Evolutionary conservation across 2,797 vertebrate genomes (phyloP), one percentile per base, ranked within the genome.

Genomic region (Brachymystax lenok): DNA sequence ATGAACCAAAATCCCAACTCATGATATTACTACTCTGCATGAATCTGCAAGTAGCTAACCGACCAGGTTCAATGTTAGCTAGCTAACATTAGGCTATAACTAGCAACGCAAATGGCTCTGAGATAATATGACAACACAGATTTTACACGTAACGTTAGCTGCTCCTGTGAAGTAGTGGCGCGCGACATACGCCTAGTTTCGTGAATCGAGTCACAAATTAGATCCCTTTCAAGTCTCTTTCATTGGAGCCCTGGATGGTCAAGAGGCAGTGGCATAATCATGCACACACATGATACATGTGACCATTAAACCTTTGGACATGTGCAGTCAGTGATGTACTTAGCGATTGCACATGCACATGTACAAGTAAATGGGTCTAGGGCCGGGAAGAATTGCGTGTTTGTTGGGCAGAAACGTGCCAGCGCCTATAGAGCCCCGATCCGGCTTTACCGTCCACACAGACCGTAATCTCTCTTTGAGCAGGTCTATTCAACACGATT

Each of bases 401-500:
- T 12, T 46, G 40, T 46, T 13, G 3, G 21, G 59, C 59, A 63
- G 21, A 63, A 63, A 63, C 12, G 10, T 12, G 59, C 59, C 21
- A 63, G 12, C 10, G 19, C n/a, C 24, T 63, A 63, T 63, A 63
- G 59, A 27, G 27, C 66, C 16, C 66, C 6, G 66, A 68, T 30
- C 28, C 64, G 30, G 30, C 27, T 35, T 68, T 68, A 68, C 16
- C 66, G 59, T 63, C 46, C 69, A 28, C 46, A 24, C 69, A 16
- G 24, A 16, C n/a, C 16, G 10, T 52, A 51, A 51, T 71, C 40
- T 30, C 12, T 68, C 28, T 27, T 12, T 71, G 5, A 27, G 46
- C 69, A 28, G 46, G 63, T 73, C 78, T 80, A 80, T 85, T 79
- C 27, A 61, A 72, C 79, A 78, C 83, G 81, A 69, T 75, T 59